phyloP scores from a whole-genome alignment of 2,888 invertebrate species.

The Scaptomyza parva region DNA sequence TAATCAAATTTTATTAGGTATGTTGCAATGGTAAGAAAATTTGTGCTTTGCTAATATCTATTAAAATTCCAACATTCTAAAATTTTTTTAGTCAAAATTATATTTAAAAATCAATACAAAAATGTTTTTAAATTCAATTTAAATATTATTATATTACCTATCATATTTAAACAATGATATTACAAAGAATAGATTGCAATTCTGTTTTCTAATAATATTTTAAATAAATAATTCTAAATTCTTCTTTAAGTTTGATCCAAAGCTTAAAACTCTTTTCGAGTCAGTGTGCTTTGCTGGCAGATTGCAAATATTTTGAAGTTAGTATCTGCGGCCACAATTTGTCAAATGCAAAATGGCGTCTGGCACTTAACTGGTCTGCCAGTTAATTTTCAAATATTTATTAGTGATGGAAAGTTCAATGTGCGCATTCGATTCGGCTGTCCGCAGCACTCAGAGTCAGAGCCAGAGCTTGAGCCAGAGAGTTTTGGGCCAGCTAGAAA shows the following conservation, averaged over 20 bases:
- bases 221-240: too few species aligned
- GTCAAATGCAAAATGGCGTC: slow-evolving; percentile 66
- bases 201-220: too few species aligned
- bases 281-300: slow-evolving; percentile 4
- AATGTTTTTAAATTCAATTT: too few species aligned
- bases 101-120: too few species aligned
- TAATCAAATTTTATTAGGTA: slow-evolving; percentile 13
- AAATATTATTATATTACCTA: too few species aligned
- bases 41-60: too few species aligned
- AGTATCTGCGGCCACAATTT: slow-evolving; percentile 47
- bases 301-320: neutral
- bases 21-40: slow-evolving; percentile 2
- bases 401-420: slow-evolving; percentile 66
- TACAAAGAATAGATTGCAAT: too few species aligned
- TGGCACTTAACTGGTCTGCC: slow-evolving; percentile 67
- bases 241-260: too few species aligned
- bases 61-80: too few species aligned
- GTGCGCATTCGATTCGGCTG: slow-evolving; percentile 60
- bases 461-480: slow-evolving; percentile 22
- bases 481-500: slow-evolving; percentile 73
- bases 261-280: neutral
- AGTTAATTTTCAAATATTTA: slow-evolving; percentile 63
- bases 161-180: too few species aligned
- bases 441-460: too few species aligned
- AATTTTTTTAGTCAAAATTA: too few species aligned